Conservation (phyloP, 2,797 vertebrate species). For the Malacoraja senta region DNA sequence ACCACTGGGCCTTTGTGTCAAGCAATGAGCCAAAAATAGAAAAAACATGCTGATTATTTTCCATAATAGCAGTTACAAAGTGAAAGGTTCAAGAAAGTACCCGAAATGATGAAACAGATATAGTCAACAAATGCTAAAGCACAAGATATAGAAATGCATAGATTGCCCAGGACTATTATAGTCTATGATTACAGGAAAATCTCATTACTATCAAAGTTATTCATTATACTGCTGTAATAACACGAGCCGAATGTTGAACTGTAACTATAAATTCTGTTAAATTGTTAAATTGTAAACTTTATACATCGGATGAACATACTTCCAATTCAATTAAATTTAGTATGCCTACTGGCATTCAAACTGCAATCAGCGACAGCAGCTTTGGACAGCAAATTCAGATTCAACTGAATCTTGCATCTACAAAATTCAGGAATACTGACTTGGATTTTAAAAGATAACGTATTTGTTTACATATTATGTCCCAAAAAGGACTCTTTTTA, state of each 20-base stretch:
- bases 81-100: not conserved
- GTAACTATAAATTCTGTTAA: constrained; percentile 3
- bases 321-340: not conserved
- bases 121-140: not conserved
- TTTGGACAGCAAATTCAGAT: no score
- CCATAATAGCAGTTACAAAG: not conserved
- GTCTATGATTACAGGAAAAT: not conserved
- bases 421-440: not conserved
- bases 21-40: not conserved
- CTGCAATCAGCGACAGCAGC: not conserved
- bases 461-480: not conserved
- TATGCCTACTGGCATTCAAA: not conserved
- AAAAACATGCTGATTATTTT: not conserved
- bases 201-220: not conserved
- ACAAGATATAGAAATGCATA: not conserved
- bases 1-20: not conserved
- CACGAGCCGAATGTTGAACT: not conserved
- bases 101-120: not conserved
- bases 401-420: not conserved
- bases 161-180: not conserved
- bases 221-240: not conserved
- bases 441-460: not conserved
- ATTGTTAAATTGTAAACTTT: constrained; percentile 12
- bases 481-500: not conserved
- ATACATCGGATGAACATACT: not conserved